Conservation (phyloP, 1,140 invertebrate species). For the Zaprionus lachaisei region DNA sequence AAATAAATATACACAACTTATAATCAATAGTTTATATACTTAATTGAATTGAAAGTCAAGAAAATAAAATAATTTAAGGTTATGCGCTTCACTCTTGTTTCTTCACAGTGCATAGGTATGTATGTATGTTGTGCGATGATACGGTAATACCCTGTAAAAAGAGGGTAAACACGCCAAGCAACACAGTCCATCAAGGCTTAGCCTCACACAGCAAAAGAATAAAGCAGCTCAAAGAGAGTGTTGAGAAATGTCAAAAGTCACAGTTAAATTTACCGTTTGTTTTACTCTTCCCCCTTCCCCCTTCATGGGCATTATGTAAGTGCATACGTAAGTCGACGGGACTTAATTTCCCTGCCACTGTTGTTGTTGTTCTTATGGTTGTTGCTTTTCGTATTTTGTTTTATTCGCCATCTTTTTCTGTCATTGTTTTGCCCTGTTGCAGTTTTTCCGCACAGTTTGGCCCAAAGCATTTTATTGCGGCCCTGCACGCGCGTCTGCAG, state of each 20-base stretch:
- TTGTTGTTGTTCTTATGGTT: constrained; percentile 10
- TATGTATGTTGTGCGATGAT: neutral
- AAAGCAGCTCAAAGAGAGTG: neutral
- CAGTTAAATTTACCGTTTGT: neutral
- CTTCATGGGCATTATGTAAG: neutral
- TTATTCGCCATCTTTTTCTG: constrained; percentile 16
- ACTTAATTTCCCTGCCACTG: neutral
- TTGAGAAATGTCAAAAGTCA: neutral
- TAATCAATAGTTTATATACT: too few relatives aligned
- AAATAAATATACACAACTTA: neutral
- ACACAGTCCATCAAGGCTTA: neutral
- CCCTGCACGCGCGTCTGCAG: constrained; percentile 23
- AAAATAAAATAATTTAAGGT: neutral
- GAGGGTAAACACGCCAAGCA: neutral
- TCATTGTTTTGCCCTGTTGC: constrained; percentile 43
- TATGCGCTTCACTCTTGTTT: neutral
- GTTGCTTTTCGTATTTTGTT: constrained; percentile 1
- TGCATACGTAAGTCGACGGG: neutral
- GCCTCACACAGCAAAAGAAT: neutral
- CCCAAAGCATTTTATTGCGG: constrained; percentile 46
- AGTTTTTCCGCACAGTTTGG: constrained; percentile 44
- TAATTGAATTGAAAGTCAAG: neutral
- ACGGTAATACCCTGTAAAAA: neutral
- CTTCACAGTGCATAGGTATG: neutral
- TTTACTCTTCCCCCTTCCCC: neutral